These are phyloP conservation scores for Malurus leucopterus DNA, from an alignment of 2,797 vertebrate species.

Conservation along the genomic window DNA sequence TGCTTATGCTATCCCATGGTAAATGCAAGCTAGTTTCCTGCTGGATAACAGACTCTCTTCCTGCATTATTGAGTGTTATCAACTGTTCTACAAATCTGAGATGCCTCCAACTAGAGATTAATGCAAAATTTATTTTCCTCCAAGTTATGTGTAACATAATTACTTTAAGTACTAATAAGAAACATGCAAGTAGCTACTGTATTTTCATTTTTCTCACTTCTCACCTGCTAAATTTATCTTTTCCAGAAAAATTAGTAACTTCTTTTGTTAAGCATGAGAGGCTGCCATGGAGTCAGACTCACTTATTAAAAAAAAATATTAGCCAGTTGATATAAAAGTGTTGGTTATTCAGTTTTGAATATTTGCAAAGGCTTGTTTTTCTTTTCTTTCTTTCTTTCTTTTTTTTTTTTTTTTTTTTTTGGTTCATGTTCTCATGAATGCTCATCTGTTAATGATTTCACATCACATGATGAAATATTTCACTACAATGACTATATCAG, in stretches of 20 bases:
- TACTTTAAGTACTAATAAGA: neutral
- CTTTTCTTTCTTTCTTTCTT: neutral
- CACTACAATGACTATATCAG: rapidly evolving
- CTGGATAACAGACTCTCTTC: neutral
- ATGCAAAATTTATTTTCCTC: neutral
- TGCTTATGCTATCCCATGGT: neutral
- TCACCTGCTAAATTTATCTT: neutral
- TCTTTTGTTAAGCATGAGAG: neutral
- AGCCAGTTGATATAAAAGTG: neutral
- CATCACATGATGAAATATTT: neutral
- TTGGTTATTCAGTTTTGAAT: neutral
- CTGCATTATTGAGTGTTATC: neutral
- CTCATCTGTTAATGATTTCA: neutral
- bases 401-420: neutral
- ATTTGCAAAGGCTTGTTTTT: neutral
- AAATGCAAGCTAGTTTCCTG: neutral
- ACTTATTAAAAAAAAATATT: neutral
- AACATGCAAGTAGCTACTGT: neutral
- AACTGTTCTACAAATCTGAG: neutral
- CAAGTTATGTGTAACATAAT: neutral
- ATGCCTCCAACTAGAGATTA: neutral
- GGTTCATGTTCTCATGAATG: neutral
- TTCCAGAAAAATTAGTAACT: neutral
- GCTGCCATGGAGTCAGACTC: neutral
- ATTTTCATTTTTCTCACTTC: neutral